Conservation (phyloP, 2,113 vertebrate species). For the Chaetorhynchus papuensis region DNA sequence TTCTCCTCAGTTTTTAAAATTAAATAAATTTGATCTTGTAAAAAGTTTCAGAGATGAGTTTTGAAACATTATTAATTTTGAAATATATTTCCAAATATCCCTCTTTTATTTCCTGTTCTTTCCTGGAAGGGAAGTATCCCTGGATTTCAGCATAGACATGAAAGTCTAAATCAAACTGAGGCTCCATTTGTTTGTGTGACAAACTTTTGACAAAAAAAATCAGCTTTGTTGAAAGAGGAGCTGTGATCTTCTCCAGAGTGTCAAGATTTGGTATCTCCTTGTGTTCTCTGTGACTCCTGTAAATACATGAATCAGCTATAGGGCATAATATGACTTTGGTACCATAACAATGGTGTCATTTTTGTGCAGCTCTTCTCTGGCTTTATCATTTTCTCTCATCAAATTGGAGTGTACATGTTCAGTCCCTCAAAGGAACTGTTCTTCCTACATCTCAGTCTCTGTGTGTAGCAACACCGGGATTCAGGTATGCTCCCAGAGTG, state of each 20-base stretch:
- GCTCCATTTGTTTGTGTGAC: not conserved
- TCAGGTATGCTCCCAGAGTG: not conserved
- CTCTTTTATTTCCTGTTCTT: not conserved
- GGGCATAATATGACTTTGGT: not conserved
- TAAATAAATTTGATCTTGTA: not conserved
- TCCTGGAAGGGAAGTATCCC: not conserved
- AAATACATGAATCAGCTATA: not conserved
- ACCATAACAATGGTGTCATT: not conserved
- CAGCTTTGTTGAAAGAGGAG: fast-evolving
- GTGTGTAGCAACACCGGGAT: not conserved
- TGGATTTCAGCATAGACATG: not conserved
- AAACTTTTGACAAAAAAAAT: not conserved
- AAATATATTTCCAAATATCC: not conserved
- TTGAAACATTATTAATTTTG: not conserved
- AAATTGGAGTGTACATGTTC: not conserved
- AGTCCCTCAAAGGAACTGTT: not conserved
- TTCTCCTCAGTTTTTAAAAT: not conserved
- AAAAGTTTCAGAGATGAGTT: not conserved
- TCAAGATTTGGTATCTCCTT: not conserved
- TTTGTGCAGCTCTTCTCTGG: not conserved
- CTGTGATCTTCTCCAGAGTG: not conserved
- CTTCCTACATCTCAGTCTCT: not conserved
- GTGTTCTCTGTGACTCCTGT: not conserved
- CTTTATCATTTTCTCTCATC: not conserved
- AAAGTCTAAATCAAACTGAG: not conserved